These are phyloP conservation scores for Drosophila sordidula DNA, from an alignment of 2,888 invertebrate species.

Conservation along the genomic window DNA sequence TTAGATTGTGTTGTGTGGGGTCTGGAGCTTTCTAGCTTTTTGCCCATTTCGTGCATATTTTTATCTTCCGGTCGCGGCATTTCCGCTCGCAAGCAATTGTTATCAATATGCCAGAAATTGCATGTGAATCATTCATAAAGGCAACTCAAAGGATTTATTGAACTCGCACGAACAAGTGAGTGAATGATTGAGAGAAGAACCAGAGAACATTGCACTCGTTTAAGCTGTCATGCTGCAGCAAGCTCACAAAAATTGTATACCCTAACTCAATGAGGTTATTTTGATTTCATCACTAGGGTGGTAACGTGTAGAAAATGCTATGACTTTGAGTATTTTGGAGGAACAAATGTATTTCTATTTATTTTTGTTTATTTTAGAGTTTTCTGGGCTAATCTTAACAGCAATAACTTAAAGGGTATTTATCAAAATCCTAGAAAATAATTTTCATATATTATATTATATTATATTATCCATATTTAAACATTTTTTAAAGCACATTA, in stretches of 20 bases:
- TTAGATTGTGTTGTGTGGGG: constrained; percentile 50
- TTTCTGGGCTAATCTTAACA: too few species aligned
- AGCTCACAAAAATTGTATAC: neutral
- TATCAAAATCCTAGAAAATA: too few species aligned
- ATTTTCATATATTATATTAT: too few species aligned
- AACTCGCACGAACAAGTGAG: constrained; percentile 29
- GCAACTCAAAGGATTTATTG: constrained; percentile 64
- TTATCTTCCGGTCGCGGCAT: constrained; percentile 48
- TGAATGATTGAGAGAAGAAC: constrained; percentile 3
- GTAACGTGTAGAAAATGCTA: too few species aligned
- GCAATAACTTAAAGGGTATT: too few species aligned
- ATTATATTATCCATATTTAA: too few species aligned
- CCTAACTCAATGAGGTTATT: neutral
- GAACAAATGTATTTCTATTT: too few species aligned
- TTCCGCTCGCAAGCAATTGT: constrained; percentile 56
- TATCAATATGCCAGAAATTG: constrained; percentile 32
- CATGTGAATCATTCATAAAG: constrained; percentile 62
- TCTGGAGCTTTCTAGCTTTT: neutral
- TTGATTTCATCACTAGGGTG: too few species aligned
- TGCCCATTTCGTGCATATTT: constrained; percentile 7
- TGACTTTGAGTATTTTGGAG: too few species aligned
- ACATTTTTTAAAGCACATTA: too few species aligned
- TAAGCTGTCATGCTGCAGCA: constrained; percentile 21
- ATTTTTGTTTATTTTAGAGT: too few species aligned
- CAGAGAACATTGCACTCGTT: constrained; percentile 25